These are phyloP conservation scores for Drosophila carrolli DNA, from an alignment of 1,140 invertebrate species.

Conservation along the genomic window DNA sequence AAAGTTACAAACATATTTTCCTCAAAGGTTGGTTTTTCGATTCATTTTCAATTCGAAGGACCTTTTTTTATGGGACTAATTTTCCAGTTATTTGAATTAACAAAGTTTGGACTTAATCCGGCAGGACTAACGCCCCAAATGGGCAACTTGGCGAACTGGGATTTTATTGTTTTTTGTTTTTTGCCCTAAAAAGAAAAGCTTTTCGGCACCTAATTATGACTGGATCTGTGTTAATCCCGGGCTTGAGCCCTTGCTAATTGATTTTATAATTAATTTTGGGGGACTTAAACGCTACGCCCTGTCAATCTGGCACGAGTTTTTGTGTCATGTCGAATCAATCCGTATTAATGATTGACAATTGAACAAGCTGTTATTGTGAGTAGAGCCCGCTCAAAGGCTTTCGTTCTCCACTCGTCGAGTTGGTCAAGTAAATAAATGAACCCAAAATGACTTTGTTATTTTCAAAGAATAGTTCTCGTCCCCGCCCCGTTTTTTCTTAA, in stretches of 20 bases:
- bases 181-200: constrained; percentile 20
- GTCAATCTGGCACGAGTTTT: constrained; percentile 11
- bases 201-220: constrained; percentile 77
- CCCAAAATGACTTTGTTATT: constrained; percentile 41
- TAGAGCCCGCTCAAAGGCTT: constrained; percentile 7
- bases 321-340: constrained; percentile 26
- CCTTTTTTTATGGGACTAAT: constrained; percentile 36
- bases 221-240: constrained; percentile 67
- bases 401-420: constrained; percentile 1
- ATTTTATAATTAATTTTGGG: constrained; percentile 73
- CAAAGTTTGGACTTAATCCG: constrained; percentile 59
- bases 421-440: constrained; percentile 43
- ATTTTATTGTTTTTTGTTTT: constrained; percentile 52
- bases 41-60: constrained; percentile 11
- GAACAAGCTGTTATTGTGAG: constrained; percentile 21
- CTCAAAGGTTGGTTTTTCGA: constrained; percentile 16
- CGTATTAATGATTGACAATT: constrained; percentile 48
- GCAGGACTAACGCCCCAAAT: constrained; percentile 39
- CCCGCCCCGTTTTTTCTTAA: too few relatives aligned
- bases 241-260: constrained; percentile 62
- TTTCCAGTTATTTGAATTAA: constrained; percentile 57
- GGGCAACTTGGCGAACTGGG: constrained; percentile 26
- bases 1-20: constrained; percentile 11
- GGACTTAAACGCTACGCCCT: constrained; percentile 44
- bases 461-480: constrained; percentile 15